These are phyloP conservation scores for Drosophila multiciliata DNA, from an alignment of 2,888 invertebrate species.

Conservation along the genomic window DNA sequence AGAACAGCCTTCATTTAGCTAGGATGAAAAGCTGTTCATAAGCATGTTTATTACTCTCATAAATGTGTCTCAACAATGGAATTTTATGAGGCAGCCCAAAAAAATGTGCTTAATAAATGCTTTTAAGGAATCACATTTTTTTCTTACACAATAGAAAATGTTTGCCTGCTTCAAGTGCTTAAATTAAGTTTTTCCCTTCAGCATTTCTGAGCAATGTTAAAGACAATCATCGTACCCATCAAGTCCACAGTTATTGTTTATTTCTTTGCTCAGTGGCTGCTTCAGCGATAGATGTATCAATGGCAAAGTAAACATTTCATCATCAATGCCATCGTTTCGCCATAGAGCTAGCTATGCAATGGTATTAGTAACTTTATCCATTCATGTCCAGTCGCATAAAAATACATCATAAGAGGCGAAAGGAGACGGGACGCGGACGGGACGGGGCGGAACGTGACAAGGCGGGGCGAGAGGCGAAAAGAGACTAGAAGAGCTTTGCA, in stretches of 20 bases:
- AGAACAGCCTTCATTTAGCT: background rate
- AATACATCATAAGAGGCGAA: background rate
- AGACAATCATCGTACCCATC: slow-evolving; percentile 11
- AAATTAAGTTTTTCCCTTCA: background rate
- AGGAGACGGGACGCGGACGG: background rate
- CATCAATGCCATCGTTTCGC: slow-evolving; percentile 53
- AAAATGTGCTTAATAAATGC: background rate
- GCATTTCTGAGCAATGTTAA: background rate
- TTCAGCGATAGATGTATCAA: slow-evolving; percentile 53
- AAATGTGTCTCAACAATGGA: background rate
- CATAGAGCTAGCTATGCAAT: slow-evolving; percentile 14
- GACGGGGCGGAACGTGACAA: slow-evolving; percentile 5
- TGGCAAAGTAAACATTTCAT: slow-evolving; percentile 65
- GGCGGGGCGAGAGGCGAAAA: slow-evolving; percentile 5
- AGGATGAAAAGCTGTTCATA: background rate
- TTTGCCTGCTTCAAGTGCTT: background rate
- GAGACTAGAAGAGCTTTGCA: slow-evolving; percentile 53
- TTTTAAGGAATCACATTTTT: background rate
- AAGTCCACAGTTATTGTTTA: slow-evolving; percentile 20
- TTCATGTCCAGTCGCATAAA: slow-evolving; percentile 40
- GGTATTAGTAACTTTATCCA: slow-evolving; percentile 37
- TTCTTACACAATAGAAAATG: background rate
- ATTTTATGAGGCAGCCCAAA: background rate
- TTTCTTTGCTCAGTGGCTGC: slow-evolving; percentile 40
- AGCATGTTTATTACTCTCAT: background rate